phyloP scores from a whole-genome alignment of 2,113 vertebrate species.

The Psettodes erumei region DNA sequence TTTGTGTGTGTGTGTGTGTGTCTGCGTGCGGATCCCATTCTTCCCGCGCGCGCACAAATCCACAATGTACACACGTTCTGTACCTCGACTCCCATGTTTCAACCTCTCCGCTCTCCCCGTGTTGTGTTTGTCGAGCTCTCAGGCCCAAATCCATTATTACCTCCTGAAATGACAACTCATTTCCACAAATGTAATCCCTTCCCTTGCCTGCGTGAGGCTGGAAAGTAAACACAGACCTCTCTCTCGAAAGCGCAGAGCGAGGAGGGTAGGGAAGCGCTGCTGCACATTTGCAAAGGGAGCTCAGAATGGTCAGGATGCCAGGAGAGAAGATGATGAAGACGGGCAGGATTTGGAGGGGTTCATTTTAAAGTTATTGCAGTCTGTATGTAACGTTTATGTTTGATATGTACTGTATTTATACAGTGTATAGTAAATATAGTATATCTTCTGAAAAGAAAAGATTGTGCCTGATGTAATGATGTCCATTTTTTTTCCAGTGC shows the following conservation, averaged over 20 bases:
- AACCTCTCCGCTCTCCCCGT: constrained; percentile 50
- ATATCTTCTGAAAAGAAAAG: constrained; percentile 1
- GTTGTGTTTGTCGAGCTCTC: constrained; percentile 83
- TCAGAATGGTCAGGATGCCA: constrained; percentile 21
- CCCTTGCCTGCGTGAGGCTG: constrained; percentile 66
- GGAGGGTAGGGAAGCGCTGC: constrained; percentile 42
- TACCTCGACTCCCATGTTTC: constrained; percentile 56
- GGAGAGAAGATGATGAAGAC: constrained; percentile 58
- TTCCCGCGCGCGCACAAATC: constrained; percentile 47
- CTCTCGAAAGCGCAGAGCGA: constrained; percentile 48
- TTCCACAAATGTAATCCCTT: constrained; percentile 82
- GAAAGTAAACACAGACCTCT: constrained; percentile 72
- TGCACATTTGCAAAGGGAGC: constrained; percentile 68
- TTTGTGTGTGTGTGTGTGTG: constrained; percentile 24
- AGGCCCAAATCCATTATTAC: constrained; percentile 84
- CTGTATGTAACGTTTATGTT: neutral
- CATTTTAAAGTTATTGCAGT: constrained; percentile 12
- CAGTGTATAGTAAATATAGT: constrained; percentile 8
- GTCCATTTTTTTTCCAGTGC: too few relatives aligned
- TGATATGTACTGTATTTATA: too few relatives aligned
- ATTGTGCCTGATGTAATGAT: neutral
- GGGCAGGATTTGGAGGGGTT: constrained; percentile 56
- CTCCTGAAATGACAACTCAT: constrained; percentile 84
- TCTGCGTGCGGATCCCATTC: constrained; percentile 21
- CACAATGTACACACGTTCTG: constrained; percentile 46